These are phyloP conservation scores for Pogoniulus pusillus DNA, from an alignment of 2,797 vertebrate genomes.

Conservation along the genomic window DNA sequence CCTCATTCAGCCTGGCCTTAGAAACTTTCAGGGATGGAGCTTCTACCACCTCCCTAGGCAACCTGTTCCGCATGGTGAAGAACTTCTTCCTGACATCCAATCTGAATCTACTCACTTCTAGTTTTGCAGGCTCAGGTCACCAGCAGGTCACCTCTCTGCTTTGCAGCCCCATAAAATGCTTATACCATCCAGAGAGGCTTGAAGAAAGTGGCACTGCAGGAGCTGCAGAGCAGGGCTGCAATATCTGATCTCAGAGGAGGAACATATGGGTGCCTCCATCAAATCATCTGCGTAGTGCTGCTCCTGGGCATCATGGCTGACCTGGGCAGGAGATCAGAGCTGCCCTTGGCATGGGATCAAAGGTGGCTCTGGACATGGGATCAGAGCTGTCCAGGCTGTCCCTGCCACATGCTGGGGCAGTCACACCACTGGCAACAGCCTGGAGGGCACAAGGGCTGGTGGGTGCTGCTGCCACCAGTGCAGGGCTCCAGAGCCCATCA, in stretches of 20 bases:
- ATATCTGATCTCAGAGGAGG: background rate
- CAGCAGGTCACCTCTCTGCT: background rate
- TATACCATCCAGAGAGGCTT: background rate
- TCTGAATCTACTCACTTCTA: too few relatives aligned
- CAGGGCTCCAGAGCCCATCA: rapidly evolving
- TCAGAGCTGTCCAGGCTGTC: background rate
- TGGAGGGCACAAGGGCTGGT: rapidly evolving
- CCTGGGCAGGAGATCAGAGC: background rate
- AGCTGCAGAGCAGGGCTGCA: background rate
- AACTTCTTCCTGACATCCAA: too few relatives aligned
- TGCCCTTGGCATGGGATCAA: background rate
- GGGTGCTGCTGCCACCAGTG: too few relatives aligned
- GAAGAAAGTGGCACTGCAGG: background rate
- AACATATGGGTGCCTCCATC: background rate
- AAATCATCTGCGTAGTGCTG: background rate
- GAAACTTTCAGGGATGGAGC: too few relatives aligned
- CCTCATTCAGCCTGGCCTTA: too few relatives aligned
- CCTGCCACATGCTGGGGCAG: rapidly evolving
- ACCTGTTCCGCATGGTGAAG: rapidly evolving
- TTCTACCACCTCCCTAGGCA: too few relatives aligned
- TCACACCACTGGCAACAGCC: too few relatives aligned
- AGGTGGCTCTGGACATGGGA: background rate
- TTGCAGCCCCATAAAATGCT: background rate
- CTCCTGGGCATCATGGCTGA: background rate
- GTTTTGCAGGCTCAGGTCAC: background rate